Evolutionary conservation across 2,113 vertebrate genomes (phyloP).

Genomic region (Himantopus leucocephalus): DNA sequence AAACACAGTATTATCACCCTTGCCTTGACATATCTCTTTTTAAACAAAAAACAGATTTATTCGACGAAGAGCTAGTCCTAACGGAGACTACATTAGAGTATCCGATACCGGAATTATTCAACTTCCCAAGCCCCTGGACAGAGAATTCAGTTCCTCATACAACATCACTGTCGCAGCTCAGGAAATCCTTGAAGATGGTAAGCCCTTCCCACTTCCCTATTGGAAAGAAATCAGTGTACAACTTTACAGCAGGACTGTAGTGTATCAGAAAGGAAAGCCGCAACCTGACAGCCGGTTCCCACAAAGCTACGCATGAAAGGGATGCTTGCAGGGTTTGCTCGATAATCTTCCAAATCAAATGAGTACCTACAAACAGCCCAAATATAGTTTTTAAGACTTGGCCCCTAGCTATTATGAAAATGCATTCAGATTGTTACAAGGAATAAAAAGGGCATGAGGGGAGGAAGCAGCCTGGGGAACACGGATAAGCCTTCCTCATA

Average conservation of each 20-base stretch:
- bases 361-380: neutral
- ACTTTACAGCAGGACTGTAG: neutral
- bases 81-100: conserved; percentile 75
- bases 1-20: neutral
- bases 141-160: conserved; percentile 82
- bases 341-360: neutral
- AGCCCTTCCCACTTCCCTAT: neutral
- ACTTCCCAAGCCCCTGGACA: conserved; percentile 81
- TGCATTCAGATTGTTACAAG: neutral
- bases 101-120: conserved; percentile 76
- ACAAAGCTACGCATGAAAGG: neutral
- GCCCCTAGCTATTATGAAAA: neutral
- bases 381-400: neutral
- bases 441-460: neutral
- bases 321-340: neutral
- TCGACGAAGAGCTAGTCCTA: conserved; percentile 75
- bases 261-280: neutral
- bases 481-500: neutral
- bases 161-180: conserved; percentile 86
- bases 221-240: neutral
- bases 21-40: neutral
- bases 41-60: conserved; percentile 77
- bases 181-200: conserved; percentile 75
- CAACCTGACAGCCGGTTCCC: neutral
- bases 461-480: neutral